Base-by-base conservation (phyloP, 2,113 vertebrate species). In the Leucopternis melanops region DNA sequence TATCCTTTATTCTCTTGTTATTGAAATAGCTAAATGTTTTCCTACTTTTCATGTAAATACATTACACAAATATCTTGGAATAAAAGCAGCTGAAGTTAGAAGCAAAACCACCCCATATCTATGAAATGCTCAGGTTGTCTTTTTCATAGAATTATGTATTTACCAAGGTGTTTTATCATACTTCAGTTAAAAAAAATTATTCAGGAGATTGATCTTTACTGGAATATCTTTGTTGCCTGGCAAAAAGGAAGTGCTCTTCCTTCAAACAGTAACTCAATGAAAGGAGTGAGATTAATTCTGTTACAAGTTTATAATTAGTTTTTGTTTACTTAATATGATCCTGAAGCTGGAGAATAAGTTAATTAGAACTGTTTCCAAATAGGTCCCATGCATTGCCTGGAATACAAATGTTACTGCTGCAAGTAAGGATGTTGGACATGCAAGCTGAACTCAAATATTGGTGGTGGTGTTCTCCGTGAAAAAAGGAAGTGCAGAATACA, bases 11-110 rank as follows among this genome's bases (percentile, higher is more conserved):
- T 97, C 89, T 92, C 27, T 7, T 88, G 57, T 94, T 97, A 95
- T 96, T 97, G 96, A 96, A 97, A 92, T 58, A 86, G 85, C 86
- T 95, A 95, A 97, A 95, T 97, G 93, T 92, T 97, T 97, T 94
- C 94, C 80, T 86, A 90, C 95, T 97, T 97, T 36, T 67, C n/a
- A 47, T 7, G 3, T 52, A 58, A 81, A 49, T 16, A 32, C 4
- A 13, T 61, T 38, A 17, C 16, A 62, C 19, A 57, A 75, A 16
- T 26, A 13, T 47, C 32, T 62, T 75, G 18, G 6, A 40, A 90
- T 34, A 80, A 75, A 72, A 71, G 36, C 38, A 88, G 3, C 7
- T 81, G 62, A 85, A 89, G 10, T 63, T 36, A 65, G 34, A 86
- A 81, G 11, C 2, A 80, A 59, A 75, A 9, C 1, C 11, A 71